Conservation (phyloP, 2,888 invertebrate genomes). For the Gordius sp. region DNA sequence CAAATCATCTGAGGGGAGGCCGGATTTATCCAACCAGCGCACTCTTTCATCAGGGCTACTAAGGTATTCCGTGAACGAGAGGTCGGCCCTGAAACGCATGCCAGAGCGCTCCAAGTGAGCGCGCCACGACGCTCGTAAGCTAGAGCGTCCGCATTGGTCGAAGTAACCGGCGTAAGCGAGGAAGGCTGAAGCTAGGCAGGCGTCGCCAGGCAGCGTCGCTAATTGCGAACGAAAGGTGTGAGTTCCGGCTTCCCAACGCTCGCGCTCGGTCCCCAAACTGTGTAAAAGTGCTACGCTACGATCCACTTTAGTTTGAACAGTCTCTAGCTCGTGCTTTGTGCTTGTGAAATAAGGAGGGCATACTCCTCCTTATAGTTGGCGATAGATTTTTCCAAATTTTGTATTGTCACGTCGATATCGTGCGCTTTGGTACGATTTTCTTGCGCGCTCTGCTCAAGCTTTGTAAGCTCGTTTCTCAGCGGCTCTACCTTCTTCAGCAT, state of each 20-base stretch:
- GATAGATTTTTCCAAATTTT: slow-evolving; percentile 66
- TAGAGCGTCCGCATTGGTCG: slow-evolving; percentile 57
- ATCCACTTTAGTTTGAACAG: slow-evolving; percentile 92
- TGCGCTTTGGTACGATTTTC: slow-evolving; percentile 68
- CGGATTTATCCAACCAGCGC: slow-evolving; percentile 76
- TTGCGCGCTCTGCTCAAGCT: slow-evolving; percentile 65
- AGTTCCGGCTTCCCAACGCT: slow-evolving; percentile 85
- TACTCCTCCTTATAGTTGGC: slow-evolving; percentile 95
- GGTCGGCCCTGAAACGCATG: slow-evolving; percentile 66
- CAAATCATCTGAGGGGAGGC: slow-evolving; percentile 49
- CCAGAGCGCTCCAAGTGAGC: slow-evolving; percentile 65
- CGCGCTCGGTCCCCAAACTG: slow-evolving; percentile 75
- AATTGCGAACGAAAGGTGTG: slow-evolving; percentile 95
- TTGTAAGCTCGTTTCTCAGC: slow-evolving; percentile 63
- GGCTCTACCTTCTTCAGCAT: slow-evolving; percentile 97
- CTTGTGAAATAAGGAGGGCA: slow-evolving; percentile 88
- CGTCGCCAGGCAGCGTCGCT: slow-evolving; percentile 93
- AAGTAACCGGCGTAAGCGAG: slow-evolving; percentile 36
- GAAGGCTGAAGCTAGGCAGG: slow-evolving; percentile 76
- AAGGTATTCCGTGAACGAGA: slow-evolving; percentile 71
- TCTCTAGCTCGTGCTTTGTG: slow-evolving; percentile 84
- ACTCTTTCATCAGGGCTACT: slow-evolving; percentile 91
- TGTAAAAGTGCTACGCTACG: slow-evolving; percentile 77
- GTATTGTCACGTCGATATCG: slow-evolving; percentile 46
- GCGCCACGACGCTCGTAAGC: slow-evolving; percentile 78